These are phyloP conservation scores for Pipistrellus pygmaeus DNA, from an alignment of 2,797 vertebrate species.

Conservation along the genomic window DNA sequence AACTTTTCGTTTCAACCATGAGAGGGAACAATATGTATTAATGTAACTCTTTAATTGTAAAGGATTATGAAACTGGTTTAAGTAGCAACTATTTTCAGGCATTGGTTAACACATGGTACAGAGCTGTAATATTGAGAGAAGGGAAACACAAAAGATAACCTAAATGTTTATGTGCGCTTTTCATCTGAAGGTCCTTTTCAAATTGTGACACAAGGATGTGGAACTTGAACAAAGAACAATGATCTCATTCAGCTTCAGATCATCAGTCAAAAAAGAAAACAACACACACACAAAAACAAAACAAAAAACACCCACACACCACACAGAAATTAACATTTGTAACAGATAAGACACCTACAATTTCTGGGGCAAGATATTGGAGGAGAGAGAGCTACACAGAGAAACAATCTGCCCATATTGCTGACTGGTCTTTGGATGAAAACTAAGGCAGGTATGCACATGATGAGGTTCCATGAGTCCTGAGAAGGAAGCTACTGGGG, in stretches of 20 bases:
- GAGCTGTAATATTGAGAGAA: background rate
- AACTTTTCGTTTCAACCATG: background rate
- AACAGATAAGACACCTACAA: background rate
- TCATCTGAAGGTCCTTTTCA: background rate
- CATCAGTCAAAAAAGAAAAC: background rate
- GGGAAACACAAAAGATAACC: background rate
- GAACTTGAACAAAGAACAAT: background rate
- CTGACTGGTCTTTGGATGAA: background rate
- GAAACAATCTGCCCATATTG: background rate
- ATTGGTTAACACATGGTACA: background rate
- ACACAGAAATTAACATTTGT: background rate
- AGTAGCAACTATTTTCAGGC: background rate
- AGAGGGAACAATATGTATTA: background rate
- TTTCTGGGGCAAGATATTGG: background rate
- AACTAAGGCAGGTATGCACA: background rate
- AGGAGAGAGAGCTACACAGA: background rate
- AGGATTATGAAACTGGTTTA: background rate
- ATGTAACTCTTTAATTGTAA: background rate
- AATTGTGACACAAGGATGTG: background rate
- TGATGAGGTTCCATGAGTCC: background rate
- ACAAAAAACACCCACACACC: background rate
- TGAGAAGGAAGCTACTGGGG: background rate
- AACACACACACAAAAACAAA: background rate
- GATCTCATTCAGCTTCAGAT: constrained; percentile 23
- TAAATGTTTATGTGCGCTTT: background rate